Conservation (phyloP, 2,113 vertebrate species). For the Meleagris gallopavo region DNA sequence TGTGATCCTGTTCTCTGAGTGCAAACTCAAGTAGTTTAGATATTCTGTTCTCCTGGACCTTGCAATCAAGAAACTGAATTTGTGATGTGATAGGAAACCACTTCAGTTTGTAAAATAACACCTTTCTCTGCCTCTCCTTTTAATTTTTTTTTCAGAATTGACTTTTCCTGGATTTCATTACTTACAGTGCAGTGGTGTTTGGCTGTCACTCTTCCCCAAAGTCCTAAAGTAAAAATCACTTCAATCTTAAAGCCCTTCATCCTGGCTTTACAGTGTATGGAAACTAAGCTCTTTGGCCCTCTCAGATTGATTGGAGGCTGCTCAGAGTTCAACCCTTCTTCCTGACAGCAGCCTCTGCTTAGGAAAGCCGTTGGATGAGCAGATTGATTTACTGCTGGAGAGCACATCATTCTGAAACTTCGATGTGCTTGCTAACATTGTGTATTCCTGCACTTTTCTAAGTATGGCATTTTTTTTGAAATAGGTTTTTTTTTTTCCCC, state of each 20-base stretch:
- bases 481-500: background rate
- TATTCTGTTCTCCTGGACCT: background rate
- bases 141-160: background rate
- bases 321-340: background rate
- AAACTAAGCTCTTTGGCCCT: background rate
- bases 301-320: background rate
- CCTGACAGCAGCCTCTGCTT: constrained; percentile 15
- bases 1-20: background rate
- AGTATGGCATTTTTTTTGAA: background rate
- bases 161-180: background rate
- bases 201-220: background rate
- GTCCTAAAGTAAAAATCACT: background rate
- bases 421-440: background rate
- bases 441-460: background rate
- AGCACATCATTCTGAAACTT: background rate
- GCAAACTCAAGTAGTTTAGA: background rate
- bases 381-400: constrained; percentile 35
- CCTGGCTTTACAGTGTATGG: background rate
- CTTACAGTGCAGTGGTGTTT: background rate
- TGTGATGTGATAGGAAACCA: background rate
- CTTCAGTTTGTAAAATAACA: background rate
- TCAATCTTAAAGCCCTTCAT: background rate
- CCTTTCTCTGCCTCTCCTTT: background rate
- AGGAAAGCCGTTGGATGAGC: background rate
- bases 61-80: background rate